Conservation (phyloP, 2,888 invertebrate species). For the Hirtodrosophila histrioides region DNA sequence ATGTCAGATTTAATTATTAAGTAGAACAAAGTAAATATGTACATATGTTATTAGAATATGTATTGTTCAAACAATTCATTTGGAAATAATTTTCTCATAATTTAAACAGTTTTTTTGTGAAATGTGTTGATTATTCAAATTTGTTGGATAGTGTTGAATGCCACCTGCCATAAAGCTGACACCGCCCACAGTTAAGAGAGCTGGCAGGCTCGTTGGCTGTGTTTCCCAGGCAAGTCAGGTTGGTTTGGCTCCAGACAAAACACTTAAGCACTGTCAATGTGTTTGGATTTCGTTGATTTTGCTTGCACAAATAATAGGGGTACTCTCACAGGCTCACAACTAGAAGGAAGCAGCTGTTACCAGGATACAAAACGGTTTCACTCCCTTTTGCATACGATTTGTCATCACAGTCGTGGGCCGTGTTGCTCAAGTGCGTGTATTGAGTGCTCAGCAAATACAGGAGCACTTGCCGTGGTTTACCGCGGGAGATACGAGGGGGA, state of each 20-base stretch:
- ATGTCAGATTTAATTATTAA: too few species aligned
- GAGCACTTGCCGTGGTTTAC: constrained; percentile 45
- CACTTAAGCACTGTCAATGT: constrained; percentile 62
- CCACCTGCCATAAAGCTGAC: constrained; percentile 25
- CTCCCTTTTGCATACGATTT: constrained; percentile 51
- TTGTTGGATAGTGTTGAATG: constrained; percentile 11
- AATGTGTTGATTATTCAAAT: constrained; percentile 4
- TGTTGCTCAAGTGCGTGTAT: constrained; percentile 37
- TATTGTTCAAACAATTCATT: too few species aligned
- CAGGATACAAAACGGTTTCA: constrained; percentile 34
- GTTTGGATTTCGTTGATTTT: constrained; percentile 64
- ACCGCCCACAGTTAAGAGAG: constrained; percentile 1
- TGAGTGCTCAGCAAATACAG: constrained; percentile 61
- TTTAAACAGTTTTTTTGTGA: too few species aligned
- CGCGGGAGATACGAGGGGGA: constrained; percentile 7
- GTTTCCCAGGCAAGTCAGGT: constrained; percentile 27
- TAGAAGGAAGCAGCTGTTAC: constrained; percentile 17
- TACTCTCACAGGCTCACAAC: background rate
- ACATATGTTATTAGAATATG: too few species aligned
- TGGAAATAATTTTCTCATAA: too few species aligned
- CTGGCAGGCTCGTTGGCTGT: constrained; percentile 5
- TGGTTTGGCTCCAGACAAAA: constrained; percentile 29
- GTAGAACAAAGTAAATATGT: too few species aligned
- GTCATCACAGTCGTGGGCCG: constrained; percentile 11
- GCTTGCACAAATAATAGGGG: constrained; percentile 30